Evolutionary conservation across 2,888 invertebrate genomes (phyloP), one percentile per base, ranked within the genome.

Genomic region (Eupithecia tripunctaria): DNA sequence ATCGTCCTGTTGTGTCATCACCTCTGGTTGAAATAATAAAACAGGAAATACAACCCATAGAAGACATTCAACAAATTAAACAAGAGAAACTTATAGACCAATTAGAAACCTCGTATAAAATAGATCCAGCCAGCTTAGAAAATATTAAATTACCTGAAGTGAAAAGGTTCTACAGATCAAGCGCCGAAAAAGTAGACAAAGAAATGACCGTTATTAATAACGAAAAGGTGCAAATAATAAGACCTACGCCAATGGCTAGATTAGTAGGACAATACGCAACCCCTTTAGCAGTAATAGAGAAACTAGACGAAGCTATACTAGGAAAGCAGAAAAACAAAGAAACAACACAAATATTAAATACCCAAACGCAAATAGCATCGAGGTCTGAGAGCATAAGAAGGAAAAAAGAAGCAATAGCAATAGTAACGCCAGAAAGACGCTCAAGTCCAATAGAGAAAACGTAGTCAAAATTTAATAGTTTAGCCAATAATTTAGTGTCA

Each of bases 401-500:
- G 76, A 91, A 89, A 74, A 88, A 90, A 84, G 82, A 90, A 78
- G 81, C 84, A 60, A 77, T 86, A 25, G 78, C 87, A 67, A 82
- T 88, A 75, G 84, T 88, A 21, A 88, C 82, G 41, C 86, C 88
- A 62, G 80, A 85, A 62, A 83, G 79, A 77, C 73, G 80, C 62
- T 78, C 78, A 82, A 80, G 78, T 77, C 68, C 75, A 81, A 83
- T 75, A 82, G 84, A 82, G 78, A 85, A 87, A 84, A 89, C 88
- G 86, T 90, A 92, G 91, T 85, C 73, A 71, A 78, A 72, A 66
- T 82, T 77, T 79, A 83, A 64, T 81, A 79, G 81, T 79, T 86
- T 92, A 93, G 94, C 91, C 91, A 92, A 91, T 91, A 90, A 82
- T 80, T 88, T 86, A 90, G 93, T 93, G 93, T 93, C 94, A 91